Conservation (phyloP, 2,888 invertebrate species). For the Sesia apiformis region DNA sequence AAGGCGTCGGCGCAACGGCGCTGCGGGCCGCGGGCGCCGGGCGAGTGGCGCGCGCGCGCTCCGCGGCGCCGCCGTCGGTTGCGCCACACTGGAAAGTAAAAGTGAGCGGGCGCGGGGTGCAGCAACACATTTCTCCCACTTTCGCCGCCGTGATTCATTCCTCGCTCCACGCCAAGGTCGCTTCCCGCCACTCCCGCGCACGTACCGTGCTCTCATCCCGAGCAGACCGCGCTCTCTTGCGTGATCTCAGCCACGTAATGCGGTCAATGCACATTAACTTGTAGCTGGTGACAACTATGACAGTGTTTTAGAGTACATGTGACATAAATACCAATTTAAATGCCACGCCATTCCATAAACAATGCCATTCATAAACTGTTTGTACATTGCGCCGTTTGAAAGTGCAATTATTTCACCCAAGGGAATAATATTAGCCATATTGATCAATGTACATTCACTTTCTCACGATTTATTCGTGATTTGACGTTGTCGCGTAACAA, state of each 20-base stretch:
- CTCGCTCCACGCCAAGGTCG: conserved; percentile 56
- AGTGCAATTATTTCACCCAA: too few species aligned
- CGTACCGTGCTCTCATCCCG: conserved; percentile 21
- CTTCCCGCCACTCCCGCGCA: conserved; percentile 56
- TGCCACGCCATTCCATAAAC: neutral
- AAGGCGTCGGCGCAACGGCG: conserved; percentile 61
- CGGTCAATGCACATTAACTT: conserved; percentile 9
- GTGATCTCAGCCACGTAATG: conserved; percentile 8
- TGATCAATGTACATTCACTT: too few species aligned
- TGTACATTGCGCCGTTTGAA: too few species aligned
- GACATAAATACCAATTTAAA: neutral
- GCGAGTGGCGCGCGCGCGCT: conserved; percentile 58
- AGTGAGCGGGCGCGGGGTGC: conserved; percentile 65
- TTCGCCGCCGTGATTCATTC: conserved; percentile 68
- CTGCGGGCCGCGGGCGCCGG: conserved; percentile 72
- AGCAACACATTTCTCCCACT: conserved; percentile 70
- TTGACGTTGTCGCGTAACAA: too few species aligned
- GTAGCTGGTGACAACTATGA: conserved; percentile 1
- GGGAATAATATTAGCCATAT: too few species aligned
- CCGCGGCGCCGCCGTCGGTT: conserved; percentile 61
- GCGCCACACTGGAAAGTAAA: conserved; percentile 73
- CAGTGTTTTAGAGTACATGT: conserved; percentile 11
- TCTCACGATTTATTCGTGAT: too few species aligned
- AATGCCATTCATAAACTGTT: too few species aligned
- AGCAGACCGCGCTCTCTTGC: neutral